Percentiles rank a stretch among this genome's conserved stretches.
Conservation (phyloP, 2,797 vertebrate genomes). For the Bradypus variegatus region DNA sequence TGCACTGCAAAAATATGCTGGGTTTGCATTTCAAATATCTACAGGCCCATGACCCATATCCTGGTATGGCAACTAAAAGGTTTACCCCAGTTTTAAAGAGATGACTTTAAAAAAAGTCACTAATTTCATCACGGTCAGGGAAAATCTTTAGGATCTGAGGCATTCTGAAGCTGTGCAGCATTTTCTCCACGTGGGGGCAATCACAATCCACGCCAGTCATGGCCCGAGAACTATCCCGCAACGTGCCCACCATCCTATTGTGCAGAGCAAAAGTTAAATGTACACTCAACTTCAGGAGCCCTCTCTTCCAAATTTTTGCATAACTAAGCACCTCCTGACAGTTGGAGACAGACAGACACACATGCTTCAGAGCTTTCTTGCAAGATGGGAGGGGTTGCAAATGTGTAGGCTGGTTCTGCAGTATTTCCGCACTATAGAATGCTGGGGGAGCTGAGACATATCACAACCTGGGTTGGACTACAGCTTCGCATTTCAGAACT, state of each 20-base stretch:
- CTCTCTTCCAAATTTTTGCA: neutral
- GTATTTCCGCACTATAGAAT: neutral
- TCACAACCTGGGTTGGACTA: neutral
- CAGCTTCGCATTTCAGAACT: neutral
- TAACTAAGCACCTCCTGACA: neutral
- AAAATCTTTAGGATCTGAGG: neutral
- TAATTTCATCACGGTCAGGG: neutral
- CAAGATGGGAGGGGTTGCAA: neutral
- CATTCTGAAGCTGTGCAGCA: neutral
- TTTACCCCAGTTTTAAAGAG: constrained; percentile 4
- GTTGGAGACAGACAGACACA: neutral
- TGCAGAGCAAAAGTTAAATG: neutral
- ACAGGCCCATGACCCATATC: neutral
- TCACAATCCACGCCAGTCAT: constrained; percentile 49
- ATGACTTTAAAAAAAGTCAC: neutral
- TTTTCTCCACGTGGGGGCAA: constrained; percentile 75
- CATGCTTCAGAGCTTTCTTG: neutral
- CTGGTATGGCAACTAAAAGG: neutral
- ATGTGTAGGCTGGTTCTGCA: neutral
- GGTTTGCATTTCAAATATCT: neutral
- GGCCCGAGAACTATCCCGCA: neutral
- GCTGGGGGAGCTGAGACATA: neutral
- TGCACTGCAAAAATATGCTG: neutral
- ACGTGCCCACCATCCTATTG: neutral
- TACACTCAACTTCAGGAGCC: neutral